phyloP scores from a whole-genome alignment of 2,113 vertebrate genomes.

The Mus spicilegus region DNA sequence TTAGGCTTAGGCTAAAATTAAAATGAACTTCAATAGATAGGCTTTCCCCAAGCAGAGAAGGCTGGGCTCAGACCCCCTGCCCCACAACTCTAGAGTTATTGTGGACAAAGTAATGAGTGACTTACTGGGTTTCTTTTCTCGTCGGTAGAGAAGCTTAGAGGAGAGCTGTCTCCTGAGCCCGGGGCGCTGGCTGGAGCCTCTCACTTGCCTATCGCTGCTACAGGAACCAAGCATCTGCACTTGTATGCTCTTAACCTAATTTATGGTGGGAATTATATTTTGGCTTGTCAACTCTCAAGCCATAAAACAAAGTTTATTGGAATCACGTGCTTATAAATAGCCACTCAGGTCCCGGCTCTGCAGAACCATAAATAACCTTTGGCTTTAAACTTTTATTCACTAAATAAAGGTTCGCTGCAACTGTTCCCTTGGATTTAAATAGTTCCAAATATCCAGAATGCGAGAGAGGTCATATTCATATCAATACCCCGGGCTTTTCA shows the following conservation, averaged over 20 bases:
- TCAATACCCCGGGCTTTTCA: conserved; percentile 75
- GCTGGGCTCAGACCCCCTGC: background rate
- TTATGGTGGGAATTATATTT: conserved; percentile 99
- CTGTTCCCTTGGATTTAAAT: conserved; percentile 82
- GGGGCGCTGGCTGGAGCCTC: conserved; percentile 85
- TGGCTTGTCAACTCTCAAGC: conserved; percentile 99
- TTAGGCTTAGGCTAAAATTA: conserved; percentile 54
- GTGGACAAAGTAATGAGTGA: conserved; percentile 76
- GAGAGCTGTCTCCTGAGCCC: conserved; percentile 79
- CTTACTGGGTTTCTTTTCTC: conserved; percentile 91
- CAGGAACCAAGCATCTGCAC: conserved; percentile 97
- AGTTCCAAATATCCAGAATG: conserved; percentile 78
- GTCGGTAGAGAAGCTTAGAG: conserved; percentile 81
- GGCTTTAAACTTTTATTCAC: conserved; percentile 96
- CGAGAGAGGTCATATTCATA: conserved; percentile 72
- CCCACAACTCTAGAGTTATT: conserved; percentile 11
- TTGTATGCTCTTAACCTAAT: conserved; percentile 97
- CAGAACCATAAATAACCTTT: conserved; percentile 99
- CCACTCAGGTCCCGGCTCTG: conserved; percentile 96
- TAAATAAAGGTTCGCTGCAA: conserved; percentile 89
- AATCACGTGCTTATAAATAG: conserved; percentile 98
- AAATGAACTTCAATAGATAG: conserved; percentile 54
- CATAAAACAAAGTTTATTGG: conserved; percentile 99
- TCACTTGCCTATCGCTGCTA: conserved; percentile 91
- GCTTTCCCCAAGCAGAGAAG: background rate